phyloP scores from a whole-genome alignment of 1,140 invertebrate species.

The Magallana ariakensis region DNA sequence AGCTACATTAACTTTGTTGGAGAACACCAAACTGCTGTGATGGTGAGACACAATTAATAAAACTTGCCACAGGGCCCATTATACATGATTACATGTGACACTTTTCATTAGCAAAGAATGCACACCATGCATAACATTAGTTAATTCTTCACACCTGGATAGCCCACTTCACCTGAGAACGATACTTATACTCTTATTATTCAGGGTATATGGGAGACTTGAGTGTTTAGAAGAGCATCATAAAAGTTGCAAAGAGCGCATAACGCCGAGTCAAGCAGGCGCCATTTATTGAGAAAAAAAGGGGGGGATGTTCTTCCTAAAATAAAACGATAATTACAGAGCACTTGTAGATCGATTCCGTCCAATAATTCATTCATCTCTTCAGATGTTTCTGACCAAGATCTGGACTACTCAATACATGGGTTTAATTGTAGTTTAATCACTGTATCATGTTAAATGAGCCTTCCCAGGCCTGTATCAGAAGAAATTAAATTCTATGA shows the following conservation, averaged over 20 bases:
- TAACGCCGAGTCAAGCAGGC: neutral
- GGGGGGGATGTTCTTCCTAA: no score
- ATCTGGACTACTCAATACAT: neutral
- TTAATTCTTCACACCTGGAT: neutral
- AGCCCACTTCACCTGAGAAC: neutral
- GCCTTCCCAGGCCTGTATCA: neutral
- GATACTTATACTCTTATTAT: conserved; percentile 14
- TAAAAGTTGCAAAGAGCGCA: neutral
- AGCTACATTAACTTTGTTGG: conserved; percentile 27
- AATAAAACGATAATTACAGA: neutral
- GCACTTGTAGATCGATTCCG: neutral
- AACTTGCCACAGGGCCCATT: conserved; percentile 14
- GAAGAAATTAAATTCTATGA: neutral
- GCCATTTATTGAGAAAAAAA: neutral
- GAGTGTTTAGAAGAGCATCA: conserved; percentile 3
- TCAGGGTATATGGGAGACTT: conserved; percentile 5
- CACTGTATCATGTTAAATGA: conserved; percentile 34
- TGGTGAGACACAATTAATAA: conserved; percentile 26
- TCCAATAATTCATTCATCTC: neutral
- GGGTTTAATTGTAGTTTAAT: conserved; percentile 14
- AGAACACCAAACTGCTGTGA: conserved; percentile 23
- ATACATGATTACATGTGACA: conserved; percentile 33
- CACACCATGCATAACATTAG: conserved; percentile 26
- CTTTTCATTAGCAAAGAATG: conserved; percentile 24
- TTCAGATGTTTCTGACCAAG: neutral